Conservation (phyloP, 1,140 invertebrate species). For the Pseudachorutes palmiensis region DNA sequence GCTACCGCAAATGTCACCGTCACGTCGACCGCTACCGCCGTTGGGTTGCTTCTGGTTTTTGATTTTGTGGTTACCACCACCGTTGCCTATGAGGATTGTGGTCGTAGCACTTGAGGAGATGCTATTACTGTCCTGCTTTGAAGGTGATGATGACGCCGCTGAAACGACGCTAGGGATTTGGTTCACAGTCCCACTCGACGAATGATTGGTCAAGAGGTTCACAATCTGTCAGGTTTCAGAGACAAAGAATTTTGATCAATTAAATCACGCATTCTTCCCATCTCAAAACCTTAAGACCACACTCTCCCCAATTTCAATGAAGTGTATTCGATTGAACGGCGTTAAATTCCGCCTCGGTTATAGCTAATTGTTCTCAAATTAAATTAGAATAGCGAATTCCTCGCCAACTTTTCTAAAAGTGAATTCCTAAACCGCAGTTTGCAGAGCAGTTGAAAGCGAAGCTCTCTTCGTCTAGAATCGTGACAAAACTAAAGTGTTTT, state of each 20-base stretch:
- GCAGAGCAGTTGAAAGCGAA: no score
- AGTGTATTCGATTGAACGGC: no score
- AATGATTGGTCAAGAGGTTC: conserved; percentile 29
- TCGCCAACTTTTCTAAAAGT: background rate
- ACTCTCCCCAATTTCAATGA: no score
- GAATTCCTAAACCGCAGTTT: no score
- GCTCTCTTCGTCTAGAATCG: background rate
- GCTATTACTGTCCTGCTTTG: background rate
- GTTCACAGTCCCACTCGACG: conserved; percentile 19
- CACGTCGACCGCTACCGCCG: background rate
- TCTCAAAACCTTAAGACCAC: no score
- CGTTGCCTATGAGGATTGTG: background rate
- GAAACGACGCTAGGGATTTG: background rate
- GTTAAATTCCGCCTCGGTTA: no score
- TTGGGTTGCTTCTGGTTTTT: background rate
- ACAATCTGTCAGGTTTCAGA: conserved; percentile 29
- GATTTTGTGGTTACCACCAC: background rate
- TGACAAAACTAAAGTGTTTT: background rate
- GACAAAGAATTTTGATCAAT: no score
- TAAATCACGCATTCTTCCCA: no score
- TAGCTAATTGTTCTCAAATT: no score
- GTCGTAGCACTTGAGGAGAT: conserved; percentile 5
- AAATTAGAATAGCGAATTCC: background rate
- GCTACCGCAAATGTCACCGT: background rate
- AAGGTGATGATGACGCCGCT: conserved; percentile 3